A percentile compares a stretch with the other conserved stretches of the same genome.
Conservation (phyloP, 2,113 vertebrate genomes). For the Toxotes chatareus region DNA sequence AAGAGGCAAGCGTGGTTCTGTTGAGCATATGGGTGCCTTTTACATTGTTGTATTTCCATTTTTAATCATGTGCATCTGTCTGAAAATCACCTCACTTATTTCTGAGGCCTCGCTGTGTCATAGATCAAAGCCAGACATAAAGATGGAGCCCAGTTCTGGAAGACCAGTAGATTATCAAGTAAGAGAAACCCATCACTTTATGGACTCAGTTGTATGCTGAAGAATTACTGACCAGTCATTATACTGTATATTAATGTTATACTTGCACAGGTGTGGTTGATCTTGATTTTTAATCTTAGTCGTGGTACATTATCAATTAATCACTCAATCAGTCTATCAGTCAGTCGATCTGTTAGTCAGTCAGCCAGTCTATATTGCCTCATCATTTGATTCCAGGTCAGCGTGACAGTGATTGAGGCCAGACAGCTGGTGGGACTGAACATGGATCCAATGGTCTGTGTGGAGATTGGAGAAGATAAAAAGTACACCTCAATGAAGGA, state of each 20-base stretch:
- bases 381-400: constrained; percentile 84
- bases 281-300: background rate
- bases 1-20: constrained; percentile 85
- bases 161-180: constrained; percentile 97
- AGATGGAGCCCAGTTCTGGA: constrained; percentile 96
- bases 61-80: rapidly evolving
- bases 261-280: background rate
- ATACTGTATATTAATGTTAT: background rate
- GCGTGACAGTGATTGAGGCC: constrained; percentile 93
- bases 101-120: background rate
- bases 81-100: background rate
- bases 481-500: constrained; percentile 99
- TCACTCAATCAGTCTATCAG: background rate
- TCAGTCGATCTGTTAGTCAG: background rate
- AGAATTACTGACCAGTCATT: background rate
- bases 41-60: background rate
- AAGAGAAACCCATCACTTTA: constrained; percentile 34
- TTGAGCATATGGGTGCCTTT: background rate
- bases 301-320: background rate
- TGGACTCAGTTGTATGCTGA: background rate
- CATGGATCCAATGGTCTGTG: constrained; percentile 97
- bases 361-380: background rate
- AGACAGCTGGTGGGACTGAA: constrained; percentile 96
- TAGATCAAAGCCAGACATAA: constrained; percentile 97
- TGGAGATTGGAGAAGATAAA: constrained; percentile 97